Conservation (phyloP, 1,140 invertebrate genomes). For the Tetraneura akinire region DNA sequence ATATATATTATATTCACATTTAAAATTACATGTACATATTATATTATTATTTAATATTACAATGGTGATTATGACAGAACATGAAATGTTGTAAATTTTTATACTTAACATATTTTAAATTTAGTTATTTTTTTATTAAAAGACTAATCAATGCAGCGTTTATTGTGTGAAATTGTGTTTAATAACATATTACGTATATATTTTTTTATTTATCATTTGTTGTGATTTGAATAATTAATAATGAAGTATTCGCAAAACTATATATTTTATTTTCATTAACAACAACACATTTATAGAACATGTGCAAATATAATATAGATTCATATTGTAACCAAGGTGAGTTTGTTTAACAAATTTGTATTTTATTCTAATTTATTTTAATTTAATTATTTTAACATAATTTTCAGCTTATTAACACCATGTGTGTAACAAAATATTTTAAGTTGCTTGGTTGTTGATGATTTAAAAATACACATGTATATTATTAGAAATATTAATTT, state of each 20-base stretch:
- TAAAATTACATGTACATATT: not conserved
- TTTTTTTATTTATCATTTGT: constrained; percentile 19
- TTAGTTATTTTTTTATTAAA: constrained; percentile 6
- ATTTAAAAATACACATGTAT: too few species aligned
- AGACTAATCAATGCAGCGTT: not conserved
- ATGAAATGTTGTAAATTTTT: not conserved
- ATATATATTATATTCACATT: not conserved
- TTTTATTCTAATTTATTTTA: not conserved
- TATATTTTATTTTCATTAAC: constrained; percentile 33
- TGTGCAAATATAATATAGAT: constrained; percentile 21
- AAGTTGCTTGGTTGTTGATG: too few species aligned
- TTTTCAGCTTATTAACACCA: constrained; percentile 30
- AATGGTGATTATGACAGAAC: constrained; percentile 3
- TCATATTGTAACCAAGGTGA: constrained; percentile 11
- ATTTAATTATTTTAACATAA: constrained; percentile 13
- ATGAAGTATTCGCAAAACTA: constrained; percentile 8
- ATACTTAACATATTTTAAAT: constrained; percentile 7
- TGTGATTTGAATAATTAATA: constrained; percentile 30
- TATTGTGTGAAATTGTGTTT: constrained; percentile 14
- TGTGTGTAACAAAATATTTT: not conserved
- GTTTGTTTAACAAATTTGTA: constrained; percentile 21
- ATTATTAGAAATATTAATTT: too few species aligned
- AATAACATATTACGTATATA: not conserved
- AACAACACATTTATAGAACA: not conserved
- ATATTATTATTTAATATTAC: not conserved